Base-by-base conservation (phyloP, 1,140 invertebrate species). In the Ostrea edulis region DNA sequence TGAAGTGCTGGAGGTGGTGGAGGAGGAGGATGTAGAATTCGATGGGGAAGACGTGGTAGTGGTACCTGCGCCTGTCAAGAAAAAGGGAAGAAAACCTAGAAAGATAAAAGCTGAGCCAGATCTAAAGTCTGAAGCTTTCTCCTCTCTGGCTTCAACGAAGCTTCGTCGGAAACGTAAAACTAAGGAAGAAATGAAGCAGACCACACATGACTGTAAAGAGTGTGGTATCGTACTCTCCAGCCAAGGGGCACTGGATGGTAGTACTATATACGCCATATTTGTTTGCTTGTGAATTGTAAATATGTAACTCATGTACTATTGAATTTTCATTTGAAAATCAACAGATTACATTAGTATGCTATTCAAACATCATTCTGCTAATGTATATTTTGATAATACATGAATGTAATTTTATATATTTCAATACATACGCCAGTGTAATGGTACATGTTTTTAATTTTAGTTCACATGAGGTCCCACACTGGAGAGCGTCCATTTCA, bases 401-500 rank as follows among this genome's bases (percentile, higher is more conserved):
- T 22, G 12, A 29, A 20, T 77, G 12, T 12, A 29, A 5, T 51
- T 25, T n/a, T 71, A 25, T 25, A 22, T 81, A 29, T 17, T 11
- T 25, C 22, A 12, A 77, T 8, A 77, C 35, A 20, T n/a, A 77
- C 11, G 68, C 8, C 68, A 29, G 12, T n/a, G n/a, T n/a, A n/a
- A n/a, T 44, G 35, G 1, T 44, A 22, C 12, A 5, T 51, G 8
- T 81, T 29, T 54, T 14, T 52, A 52, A 52, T 53, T 83, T 52
- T 54, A 83, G 82, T 83, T 9, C 90, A 91, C 62, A 65, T 87
- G 51, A 82, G 86, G 22, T 88, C 82, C 8, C 91, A 92, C 44
- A 88, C 81, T 0, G 90, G 89, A 14, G 88, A 92, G 17, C 89
- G 89, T 71, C 89, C 91, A 35, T 91, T 86, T 84, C 8, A 52